Evolutionary conservation across 1,140 invertebrate species (phyloP).

Genomic region (Ooceraea biroi): DNA sequence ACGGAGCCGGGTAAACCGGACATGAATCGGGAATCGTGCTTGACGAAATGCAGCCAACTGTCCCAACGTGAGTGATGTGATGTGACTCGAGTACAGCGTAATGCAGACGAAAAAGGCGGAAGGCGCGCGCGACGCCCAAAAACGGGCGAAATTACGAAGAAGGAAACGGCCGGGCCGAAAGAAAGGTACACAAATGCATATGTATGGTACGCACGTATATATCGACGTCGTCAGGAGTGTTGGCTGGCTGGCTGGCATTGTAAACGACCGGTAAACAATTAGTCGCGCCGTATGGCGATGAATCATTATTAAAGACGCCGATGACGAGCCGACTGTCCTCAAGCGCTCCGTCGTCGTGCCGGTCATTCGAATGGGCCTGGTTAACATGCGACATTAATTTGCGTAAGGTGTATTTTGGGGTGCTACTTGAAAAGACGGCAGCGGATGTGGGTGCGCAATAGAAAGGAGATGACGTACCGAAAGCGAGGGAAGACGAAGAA

Average conservation of each 20-base stretch:
- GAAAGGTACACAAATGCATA: conserved; percentile 66
- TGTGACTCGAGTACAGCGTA: conserved; percentile 4
- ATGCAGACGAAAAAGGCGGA: conserved; percentile 31
- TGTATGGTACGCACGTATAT: conserved; percentile 62
- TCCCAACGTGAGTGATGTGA: neutral
- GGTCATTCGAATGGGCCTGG: conserved; percentile 60
- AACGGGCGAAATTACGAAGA: conserved; percentile 61
- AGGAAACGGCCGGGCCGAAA: conserved; percentile 57
- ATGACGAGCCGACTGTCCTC: conserved; percentile 70
- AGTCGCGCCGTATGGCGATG: conserved; percentile 76
- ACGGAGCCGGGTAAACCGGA: conserved; percentile 23
- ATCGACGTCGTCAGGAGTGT: conserved; percentile 63
- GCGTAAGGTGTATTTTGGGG: conserved; percentile 76
- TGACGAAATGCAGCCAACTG: conserved; percentile 24
- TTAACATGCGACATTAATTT: conserved; percentile 76
- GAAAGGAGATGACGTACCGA: conserved; percentile 69
- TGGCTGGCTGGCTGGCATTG: conserved; percentile 58
- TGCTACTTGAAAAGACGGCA: conserved; percentile 71
- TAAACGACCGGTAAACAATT: conserved; percentile 75
- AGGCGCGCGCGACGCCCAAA: conserved; percentile 25
- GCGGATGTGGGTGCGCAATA: conserved; percentile 75
- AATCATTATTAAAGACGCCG: conserved; percentile 76
- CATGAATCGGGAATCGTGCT: conserved; percentile 9
- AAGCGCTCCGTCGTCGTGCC: conserved; percentile 61
- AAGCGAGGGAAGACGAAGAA: conserved; percentile 45